Evolutionary conservation across 2,888 invertebrate species (phyloP).

Genomic region (Drosophila neotestacea): DNA sequence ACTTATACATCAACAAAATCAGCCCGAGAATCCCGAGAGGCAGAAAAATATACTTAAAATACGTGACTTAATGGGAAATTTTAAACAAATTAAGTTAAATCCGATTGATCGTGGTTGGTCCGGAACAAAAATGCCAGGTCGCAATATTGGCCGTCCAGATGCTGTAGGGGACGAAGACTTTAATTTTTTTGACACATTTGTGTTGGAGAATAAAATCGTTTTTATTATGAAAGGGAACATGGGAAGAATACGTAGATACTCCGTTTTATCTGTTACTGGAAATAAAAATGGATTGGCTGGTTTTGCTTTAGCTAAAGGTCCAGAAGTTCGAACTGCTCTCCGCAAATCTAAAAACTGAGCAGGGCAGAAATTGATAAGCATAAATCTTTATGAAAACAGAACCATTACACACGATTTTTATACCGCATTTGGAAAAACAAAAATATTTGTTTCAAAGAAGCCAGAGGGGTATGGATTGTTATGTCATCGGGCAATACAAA

Average conservation of each 20-base stretch:
- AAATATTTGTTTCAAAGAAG: constrained; percentile 93
- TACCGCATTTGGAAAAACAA: constrained; percentile 93
- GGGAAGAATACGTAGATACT: constrained; percentile 92
- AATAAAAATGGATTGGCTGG: constrained; percentile 96
- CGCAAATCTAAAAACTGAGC: constrained; percentile 95
- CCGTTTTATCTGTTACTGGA: constrained; percentile 93
- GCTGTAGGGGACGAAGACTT: constrained; percentile 93
- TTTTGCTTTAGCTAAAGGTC: constrained; percentile 90
- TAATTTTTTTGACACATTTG: constrained; percentile 94
- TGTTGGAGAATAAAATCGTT: constrained; percentile 92
- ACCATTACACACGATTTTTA: constrained; percentile 97
- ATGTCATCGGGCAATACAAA: constrained; percentile 95
- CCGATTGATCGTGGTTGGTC: constrained; percentile 97
- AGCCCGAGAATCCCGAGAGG: constrained; percentile 91
- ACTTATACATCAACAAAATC: constrained; percentile 89
- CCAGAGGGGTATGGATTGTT: constrained; percentile 94
- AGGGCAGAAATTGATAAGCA: constrained; percentile 93
- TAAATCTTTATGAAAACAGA: constrained; percentile 93
- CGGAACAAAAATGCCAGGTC: constrained; percentile 93
- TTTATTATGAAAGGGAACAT: constrained; percentile 95
- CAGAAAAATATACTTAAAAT: constrained; percentile 90
- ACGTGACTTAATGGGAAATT: constrained; percentile 90
- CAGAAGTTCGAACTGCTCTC: constrained; percentile 89
- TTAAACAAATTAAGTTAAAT: constrained; percentile 88
- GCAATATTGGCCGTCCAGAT: constrained; percentile 96